Conservation (phyloP, 2,113 vertebrate species). For the Microtus ochrogaster region DNA sequence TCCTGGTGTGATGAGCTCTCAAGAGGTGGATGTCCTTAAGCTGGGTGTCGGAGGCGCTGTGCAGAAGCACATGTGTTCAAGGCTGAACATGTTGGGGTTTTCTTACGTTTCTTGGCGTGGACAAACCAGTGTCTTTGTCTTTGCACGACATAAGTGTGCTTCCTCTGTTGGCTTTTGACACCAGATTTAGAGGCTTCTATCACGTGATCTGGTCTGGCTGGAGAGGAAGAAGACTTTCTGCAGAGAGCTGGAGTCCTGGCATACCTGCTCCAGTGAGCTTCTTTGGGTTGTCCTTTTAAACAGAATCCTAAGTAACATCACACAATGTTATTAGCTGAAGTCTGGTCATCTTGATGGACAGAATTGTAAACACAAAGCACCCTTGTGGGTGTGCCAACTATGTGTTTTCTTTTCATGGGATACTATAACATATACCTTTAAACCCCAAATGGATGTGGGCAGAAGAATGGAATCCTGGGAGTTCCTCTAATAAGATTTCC, state of each 20-base stretch:
- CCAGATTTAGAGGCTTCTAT: background rate
- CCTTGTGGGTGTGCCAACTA: background rate
- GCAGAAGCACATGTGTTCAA: background rate
- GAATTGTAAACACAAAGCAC: background rate
- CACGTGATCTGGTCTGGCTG: background rate
- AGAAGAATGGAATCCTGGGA: background rate
- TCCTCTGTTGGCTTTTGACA: constrained; percentile 1
- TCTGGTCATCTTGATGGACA: background rate
- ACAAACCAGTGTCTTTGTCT: background rate
- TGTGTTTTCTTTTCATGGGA: background rate
- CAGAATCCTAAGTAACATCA: too few relatives aligned
- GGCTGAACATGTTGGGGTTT: background rate
- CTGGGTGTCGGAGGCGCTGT: fast-evolving
- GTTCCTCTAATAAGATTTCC: background rate
- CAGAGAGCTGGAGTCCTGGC: background rate
- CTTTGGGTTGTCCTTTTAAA: background rate
- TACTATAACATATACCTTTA: background rate
- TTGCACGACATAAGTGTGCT: background rate
- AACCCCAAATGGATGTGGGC: background rate
- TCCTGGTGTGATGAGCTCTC: background rate
- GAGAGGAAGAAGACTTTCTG: background rate
- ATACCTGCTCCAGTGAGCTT: background rate
- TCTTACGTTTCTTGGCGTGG: background rate
- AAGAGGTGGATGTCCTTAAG: background rate
- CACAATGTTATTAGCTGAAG: background rate